phyloP scores from a whole-genome alignment of 2,888 invertebrate species.

The Matsumyia berberina region DNA sequence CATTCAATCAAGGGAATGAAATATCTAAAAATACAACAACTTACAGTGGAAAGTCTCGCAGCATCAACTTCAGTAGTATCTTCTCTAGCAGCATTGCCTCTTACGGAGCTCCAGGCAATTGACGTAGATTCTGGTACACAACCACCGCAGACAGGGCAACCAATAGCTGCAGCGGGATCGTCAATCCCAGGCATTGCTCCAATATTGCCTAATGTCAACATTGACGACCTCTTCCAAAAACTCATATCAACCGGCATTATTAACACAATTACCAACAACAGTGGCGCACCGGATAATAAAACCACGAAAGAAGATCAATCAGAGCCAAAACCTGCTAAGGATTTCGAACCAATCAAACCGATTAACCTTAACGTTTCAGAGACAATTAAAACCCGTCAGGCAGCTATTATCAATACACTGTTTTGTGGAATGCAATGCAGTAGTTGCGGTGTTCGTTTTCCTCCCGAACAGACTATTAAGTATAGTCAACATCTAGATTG shows the following conservation, averaged over 20 bases:
- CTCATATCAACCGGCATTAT: slow-evolving; percentile 94
- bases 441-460: slow-evolving; percentile 97
- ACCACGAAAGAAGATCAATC: slow-evolving; percentile 36
- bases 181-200: slow-evolving; percentile 74
- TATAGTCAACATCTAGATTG: slow-evolving; percentile 99
- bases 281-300: slow-evolving; percentile 51
- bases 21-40: slow-evolving; percentile 84
- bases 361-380: slow-evolving; percentile 89
- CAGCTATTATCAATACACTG: slow-evolving; percentile 88
- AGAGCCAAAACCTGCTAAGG: slow-evolving; percentile 83
- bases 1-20: slow-evolving; percentile 90
- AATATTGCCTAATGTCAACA: slow-evolving; percentile 85
- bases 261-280: slow-evolving; percentile 79
- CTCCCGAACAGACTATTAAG: slow-evolving; percentile 93
- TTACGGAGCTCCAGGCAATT: slow-evolving; percentile 41
- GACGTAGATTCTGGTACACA: slow-evolving; percentile 80
- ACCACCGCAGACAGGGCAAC: slow-evolving; percentile 85
- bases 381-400: slow-evolving; percentile 90
- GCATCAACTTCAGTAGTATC: slow-evolving; percentile 72
- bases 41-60: slow-evolving; percentile 79
- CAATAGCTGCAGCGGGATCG: slow-evolving; percentile 85
- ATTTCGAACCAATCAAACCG: slow-evolving; percentile 85
- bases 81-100: slow-evolving; percentile 79
- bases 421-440: slow-evolving; percentile 98
- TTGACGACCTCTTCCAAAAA: slow-evolving; percentile 93